Base-by-base conservation (phyloP, 2,888 invertebrate genomes). In the Lasioglossum figueresi region DNA sequence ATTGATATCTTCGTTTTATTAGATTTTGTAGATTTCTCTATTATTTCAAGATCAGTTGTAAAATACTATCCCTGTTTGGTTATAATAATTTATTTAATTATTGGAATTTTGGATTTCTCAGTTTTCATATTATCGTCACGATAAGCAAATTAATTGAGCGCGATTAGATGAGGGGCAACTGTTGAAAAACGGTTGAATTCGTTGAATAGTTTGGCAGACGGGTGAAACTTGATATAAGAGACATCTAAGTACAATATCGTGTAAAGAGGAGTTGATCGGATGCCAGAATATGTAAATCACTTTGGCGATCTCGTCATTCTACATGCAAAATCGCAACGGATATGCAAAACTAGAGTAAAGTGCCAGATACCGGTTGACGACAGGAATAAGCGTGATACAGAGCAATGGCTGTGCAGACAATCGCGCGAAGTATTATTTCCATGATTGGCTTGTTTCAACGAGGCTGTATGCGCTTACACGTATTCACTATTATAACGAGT, bases 341-440 rank as follows among this genome's bases (percentile, higher is more conserved):
- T 85, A 81, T 76, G 78, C 80, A 80, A 82, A 82, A 82, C 63
- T 75, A 77, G 81, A 76, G 81, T 79, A 85, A 79, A 84, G 66
- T 85, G 79, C 84, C 84, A 84, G 85, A 80, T 84, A 78, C 52
- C 76, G 84, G 77, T 84, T 70, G 75, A 48, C 72, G 82, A 88
- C 76, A 48, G 75, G 84, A 84, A 82, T 80, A 74, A 87, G 81
- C 83, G 82, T 84, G 79, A 84, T 84, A 78, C 77, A 79, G 77
- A 75, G 72, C 82, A 85, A 74, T 59, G 75, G 71, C 76, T 80
- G 81, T 73, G 83, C 78, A 78, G 84, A 83, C 78, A 85, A 86
- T 88, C 88, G 83, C 34, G 16, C 71, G 63, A 40, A 68, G 37
- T 37, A 40, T 68, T 68, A 68, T 68, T 68, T 40, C 68, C 68